These are phyloP conservation scores for Ciconia maguari DNA, from an alignment of 2,113 vertebrate genomes.

Conservation along the genomic window DNA sequence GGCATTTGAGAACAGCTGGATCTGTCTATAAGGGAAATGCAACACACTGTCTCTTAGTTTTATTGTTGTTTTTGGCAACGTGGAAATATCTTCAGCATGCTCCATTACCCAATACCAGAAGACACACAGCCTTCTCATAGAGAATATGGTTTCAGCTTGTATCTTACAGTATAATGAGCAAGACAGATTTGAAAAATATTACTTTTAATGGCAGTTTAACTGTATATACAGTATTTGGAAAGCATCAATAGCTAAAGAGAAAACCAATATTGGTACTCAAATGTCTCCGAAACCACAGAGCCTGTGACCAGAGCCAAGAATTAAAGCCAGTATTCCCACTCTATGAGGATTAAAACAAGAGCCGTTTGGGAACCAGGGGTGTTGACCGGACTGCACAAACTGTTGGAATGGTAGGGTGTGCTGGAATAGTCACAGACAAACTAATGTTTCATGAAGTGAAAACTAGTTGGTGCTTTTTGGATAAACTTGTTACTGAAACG, in stretches of 20 bases:
- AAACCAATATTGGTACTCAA: constrained; percentile 11
- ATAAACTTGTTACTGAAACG: neutral
- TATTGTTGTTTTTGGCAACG: neutral
- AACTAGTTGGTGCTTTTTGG: neutral
- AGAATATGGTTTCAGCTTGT: neutral
- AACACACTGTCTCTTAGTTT: constrained; percentile 1
- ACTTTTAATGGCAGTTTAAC: neutral
- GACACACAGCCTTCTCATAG: neutral
- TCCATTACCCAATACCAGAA: constrained; percentile 15
- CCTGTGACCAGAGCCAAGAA: neutral
- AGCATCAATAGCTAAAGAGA: neutral
- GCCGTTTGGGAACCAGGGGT: neutral
- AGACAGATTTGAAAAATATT: constrained; percentile 20
- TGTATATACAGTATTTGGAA: neutral
- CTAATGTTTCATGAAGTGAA: neutral
- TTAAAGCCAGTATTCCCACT: neutral
- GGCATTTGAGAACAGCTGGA: neutral
- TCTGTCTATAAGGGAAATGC: neutral
- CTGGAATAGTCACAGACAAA: neutral
- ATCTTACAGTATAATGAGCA: neutral
- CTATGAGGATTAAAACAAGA: neutral
- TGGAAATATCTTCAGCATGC: neutral
- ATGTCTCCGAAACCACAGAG: neutral
- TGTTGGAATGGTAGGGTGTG: neutral
- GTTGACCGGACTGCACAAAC: neutral